Evolutionary conservation across 30 jellyfish, hydroid and myxozoan species (phyloP).

Genomic region (Pelagia noctiluca): DNA sequence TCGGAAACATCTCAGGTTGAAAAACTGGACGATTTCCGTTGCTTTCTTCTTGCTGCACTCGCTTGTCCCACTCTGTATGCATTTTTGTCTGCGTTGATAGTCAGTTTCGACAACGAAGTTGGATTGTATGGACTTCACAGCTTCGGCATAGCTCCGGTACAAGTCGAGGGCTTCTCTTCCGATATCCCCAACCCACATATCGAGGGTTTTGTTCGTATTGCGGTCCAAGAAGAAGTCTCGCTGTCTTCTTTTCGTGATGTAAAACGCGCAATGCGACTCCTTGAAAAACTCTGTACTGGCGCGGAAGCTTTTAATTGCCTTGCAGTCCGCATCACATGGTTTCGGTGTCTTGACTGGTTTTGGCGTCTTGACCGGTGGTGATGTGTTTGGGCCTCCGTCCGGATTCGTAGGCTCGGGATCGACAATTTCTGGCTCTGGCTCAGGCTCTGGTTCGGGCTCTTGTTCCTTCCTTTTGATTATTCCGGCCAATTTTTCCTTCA

Average conservation of each 20-base stretch:
- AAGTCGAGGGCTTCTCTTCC: constrained; percentile 20
- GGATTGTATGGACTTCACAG: neutral
- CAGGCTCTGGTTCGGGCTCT: neutral
- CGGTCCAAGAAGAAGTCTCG: constrained; percentile 44
- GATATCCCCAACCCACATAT: neutral
- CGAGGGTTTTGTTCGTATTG: constrained; percentile 29
- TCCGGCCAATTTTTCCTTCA: constrained; percentile 28
- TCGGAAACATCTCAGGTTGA: constrained; percentile 13
- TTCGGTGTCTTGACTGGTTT: neutral
- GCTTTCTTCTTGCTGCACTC: neutral
- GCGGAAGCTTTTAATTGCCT: neutral
- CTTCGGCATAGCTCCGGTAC: constrained; percentile 15
- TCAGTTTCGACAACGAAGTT: neutral
- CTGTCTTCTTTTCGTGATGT: constrained; percentile 38
- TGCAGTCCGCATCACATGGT: constrained; percentile 41
- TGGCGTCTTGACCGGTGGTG: neutral
- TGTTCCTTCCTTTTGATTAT: constrained; percentile 21
- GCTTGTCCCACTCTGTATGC: constrained; percentile 1
- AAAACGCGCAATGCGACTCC: constrained; percentile 41
- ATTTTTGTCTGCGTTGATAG: neutral
- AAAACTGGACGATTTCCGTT: neutral
- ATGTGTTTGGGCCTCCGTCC: neutral
- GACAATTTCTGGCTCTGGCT: neutral
- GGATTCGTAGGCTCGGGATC: constrained; percentile 22
- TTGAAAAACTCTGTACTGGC: constrained; percentile 34